A percentile compares a stretch with the other conserved stretches of the same genome.
Conservation (phyloP, 2,113 vertebrate species). For the Osmerus eperlanus region DNA sequence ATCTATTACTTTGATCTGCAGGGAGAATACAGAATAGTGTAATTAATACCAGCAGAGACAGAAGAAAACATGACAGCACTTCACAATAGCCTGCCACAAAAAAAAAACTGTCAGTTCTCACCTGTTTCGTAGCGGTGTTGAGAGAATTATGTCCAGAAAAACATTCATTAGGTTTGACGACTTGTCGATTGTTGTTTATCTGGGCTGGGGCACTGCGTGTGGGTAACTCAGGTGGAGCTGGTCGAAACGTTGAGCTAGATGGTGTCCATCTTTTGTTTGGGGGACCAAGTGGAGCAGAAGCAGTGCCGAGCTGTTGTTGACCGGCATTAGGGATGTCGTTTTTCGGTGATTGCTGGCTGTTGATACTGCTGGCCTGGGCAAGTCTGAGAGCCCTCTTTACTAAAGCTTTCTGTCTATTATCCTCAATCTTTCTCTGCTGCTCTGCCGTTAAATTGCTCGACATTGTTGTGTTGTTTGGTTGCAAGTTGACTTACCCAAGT, state of each 20-base stretch:
- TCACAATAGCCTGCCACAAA: neutral
- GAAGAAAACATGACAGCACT: neutral
- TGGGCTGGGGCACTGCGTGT: slow-evolving; percentile 13
- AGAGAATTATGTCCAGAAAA: slow-evolving; percentile 8
- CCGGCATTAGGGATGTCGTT: neutral
- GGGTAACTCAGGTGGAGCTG: slow-evolving; percentile 9
- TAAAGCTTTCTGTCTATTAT: slow-evolving; percentile 85
- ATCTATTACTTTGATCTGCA: slow-evolving; percentile 49
- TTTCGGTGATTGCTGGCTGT: slow-evolving; percentile 35
- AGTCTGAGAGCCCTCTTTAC: slow-evolving; percentile 86
- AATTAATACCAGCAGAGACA: neutral
- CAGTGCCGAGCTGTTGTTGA: slow-evolving; percentile 8
- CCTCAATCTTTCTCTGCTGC: slow-evolving; percentile 87
- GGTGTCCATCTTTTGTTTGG: slow-evolving; percentile 4
- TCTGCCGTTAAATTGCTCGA: slow-evolving; percentile 83
- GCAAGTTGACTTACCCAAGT: too few species aligned
- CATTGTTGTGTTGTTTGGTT: slow-evolving; percentile 63
- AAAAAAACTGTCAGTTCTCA: slow-evolving; percentile 15
- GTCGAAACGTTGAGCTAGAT: slow-evolving; percentile 3
- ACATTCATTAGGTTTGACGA: neutral
- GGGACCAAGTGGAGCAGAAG: neutral
- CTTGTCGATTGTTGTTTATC: neutral
- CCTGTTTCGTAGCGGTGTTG: slow-evolving; percentile 34
- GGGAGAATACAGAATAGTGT: slow-evolving; percentile 8
- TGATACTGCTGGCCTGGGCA: slow-evolving; percentile 42